Percentiles rank a stretch among this genome's conserved stretches.
Conservation (phyloP, 2,888 invertebrate species). For the Oscheius myriophilus region DNA sequence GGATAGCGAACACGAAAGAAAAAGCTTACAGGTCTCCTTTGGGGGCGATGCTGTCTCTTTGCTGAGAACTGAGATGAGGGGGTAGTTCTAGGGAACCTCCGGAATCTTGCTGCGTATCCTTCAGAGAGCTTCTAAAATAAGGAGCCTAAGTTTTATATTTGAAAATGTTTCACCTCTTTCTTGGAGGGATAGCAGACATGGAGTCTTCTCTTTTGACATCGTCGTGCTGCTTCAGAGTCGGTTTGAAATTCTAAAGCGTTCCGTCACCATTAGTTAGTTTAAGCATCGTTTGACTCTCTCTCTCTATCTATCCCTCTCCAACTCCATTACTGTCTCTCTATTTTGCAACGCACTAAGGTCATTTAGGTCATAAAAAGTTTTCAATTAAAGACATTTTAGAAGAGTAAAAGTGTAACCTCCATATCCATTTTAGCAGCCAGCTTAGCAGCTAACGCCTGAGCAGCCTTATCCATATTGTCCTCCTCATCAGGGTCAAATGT, state of each 20-base stretch:
- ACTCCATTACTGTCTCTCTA: no score
- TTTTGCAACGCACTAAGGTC: no score
- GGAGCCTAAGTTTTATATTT: not conserved
- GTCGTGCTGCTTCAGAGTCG: slow-evolving; percentile 33
- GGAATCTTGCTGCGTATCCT: slow-evolving; percentile 53
- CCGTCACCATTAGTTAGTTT: not conserved
- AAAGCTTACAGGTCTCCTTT: slow-evolving; percentile 51
- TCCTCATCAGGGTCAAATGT: slow-evolving; percentile 61
- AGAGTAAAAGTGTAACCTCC: no score
- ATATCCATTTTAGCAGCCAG: slow-evolving; percentile 58
- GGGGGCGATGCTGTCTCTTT: slow-evolving; percentile 38
- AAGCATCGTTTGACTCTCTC: not conserved
- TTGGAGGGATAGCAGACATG: slow-evolving; percentile 48
- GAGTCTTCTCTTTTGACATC: slow-evolving; percentile 39
- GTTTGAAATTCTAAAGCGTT: slow-evolving; percentile 58
- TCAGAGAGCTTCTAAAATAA: slow-evolving; percentile 43
- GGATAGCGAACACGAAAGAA: not conserved
- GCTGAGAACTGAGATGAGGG: slow-evolving; percentile 36
- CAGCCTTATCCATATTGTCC: slow-evolving; percentile 64
- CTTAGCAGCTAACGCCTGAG: slow-evolving; percentile 65
- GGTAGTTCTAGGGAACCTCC: slow-evolving; percentile 50
- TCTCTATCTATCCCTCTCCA: not conserved
- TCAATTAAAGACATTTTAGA: no score
- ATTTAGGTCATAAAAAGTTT: no score
- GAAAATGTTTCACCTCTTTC: slow-evolving; percentile 35